These are phyloP conservation scores for Hyperoplus immaculatus DNA, from an alignment of 2,797 vertebrate genomes.

Conservation along the genomic window DNA sequence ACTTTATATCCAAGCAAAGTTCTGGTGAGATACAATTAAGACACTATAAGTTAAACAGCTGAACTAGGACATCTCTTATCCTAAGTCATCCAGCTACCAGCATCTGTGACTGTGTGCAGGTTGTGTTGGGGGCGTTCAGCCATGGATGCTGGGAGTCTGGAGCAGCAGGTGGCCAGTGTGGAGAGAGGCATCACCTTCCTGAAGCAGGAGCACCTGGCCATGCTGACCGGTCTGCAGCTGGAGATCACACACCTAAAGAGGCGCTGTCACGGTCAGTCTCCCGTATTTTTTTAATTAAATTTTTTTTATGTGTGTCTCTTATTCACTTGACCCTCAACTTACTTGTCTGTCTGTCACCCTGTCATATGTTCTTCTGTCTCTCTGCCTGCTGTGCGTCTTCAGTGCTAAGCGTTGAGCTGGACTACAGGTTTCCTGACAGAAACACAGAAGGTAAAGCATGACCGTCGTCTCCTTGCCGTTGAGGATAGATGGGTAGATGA, in stretches of 20 bases:
- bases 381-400: conserved; percentile 30
- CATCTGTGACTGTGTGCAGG: conserved; percentile 61
- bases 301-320: background rate
- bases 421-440: conserved; percentile 89
- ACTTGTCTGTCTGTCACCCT: background rate
- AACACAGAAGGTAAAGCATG: conserved; percentile 88
- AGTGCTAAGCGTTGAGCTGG: conserved; percentile 94
- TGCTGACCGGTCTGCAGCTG: conserved; percentile 92
- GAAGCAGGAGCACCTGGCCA: conserved; percentile 93
- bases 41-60: background rate
- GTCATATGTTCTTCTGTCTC: background rate
- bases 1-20: background rate
- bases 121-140: conserved; percentile 56
- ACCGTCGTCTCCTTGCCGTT: conserved; percentile 24
- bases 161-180: conserved; percentile 95
- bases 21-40: no score
- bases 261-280: conserved; percentile 91
- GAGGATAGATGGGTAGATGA: background rate
- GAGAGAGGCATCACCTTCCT: conserved; percentile 93
- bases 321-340: background rate
- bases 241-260: conserved; percentile 95
- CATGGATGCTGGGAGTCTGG: conserved; percentile 93
- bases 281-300: background rate
- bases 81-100: conserved; percentile 2
- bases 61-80: background rate